A percentile compares a stretch with the other conserved stretches of the same genome.
phyloP scores from a whole-genome alignment of 2,113 vertebrate species.

The Mustela nigripes region DNA sequence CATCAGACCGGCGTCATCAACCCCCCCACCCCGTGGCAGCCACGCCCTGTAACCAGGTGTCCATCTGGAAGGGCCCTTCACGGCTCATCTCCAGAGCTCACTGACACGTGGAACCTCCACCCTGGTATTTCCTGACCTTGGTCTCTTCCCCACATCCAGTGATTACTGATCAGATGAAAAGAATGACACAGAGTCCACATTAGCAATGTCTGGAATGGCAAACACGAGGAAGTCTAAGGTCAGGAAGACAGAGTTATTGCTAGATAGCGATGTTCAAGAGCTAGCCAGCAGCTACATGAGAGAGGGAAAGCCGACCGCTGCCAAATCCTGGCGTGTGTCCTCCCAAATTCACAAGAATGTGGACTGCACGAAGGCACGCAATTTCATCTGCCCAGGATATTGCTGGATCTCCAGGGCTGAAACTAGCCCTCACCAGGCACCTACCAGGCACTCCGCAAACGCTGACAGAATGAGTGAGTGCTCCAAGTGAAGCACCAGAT shows the following conservation, averaged over 20 bases:
- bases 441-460: not conserved
- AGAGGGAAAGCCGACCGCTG: not conserved
- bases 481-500: not conserved
- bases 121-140: not conserved
- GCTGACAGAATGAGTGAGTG: not conserved
- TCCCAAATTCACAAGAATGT: not conserved
- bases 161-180: not conserved
- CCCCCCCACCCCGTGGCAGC: accelerated
- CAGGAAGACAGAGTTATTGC: no score
- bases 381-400: accelerated
- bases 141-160: not conserved
- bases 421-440: not conserved
- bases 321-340: not conserved
- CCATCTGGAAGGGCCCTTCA: no score
- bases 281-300: not conserved
- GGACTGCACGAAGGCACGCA: not conserved
- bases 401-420: no score
- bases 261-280: not conserved
- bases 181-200: not conserved
- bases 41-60: accelerated
- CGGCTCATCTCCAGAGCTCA: not conserved
- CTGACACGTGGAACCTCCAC: not conserved
- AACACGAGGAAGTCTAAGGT: not conserved
- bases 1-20: not conserved
- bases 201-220: not conserved